Percentiles rank a stretch among this genome's conserved stretches.
Conservation (phyloP, 2,888 invertebrate genomes). For the Cynaeus angustus region DNA sequence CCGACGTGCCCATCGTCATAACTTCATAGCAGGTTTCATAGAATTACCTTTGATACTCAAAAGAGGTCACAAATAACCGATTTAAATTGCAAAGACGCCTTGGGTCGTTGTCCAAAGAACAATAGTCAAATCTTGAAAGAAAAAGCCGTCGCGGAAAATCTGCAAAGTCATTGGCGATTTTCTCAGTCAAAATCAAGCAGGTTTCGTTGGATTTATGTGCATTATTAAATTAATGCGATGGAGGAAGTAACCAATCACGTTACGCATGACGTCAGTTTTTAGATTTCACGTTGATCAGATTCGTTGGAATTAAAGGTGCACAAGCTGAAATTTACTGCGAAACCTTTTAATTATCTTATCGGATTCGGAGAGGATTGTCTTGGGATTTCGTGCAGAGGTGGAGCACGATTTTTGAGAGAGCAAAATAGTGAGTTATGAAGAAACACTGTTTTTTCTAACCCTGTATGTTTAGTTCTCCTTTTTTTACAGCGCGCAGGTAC, state of each 20-base stretch:
- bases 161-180: too few relatives aligned
- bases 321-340: conserved; percentile 8
- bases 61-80: conserved; percentile 6
- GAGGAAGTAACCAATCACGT: conserved; percentile 37
- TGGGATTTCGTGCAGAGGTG: too few relatives aligned
- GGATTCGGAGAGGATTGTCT: conserved; percentile 14
- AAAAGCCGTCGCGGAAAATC: too few relatives aligned
- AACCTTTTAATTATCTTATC: conserved; percentile 20
- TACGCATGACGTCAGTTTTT: conserved; percentile 35
- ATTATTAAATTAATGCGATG: conserved; percentile 27
- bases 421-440: too few relatives aligned
- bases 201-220: conserved; percentile 8
- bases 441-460: too few relatives aligned
- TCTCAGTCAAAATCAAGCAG: background rate
- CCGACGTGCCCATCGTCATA: conserved; percentile 3
- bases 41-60: conserved; percentile 5
- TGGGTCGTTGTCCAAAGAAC: conserved; percentile 9
- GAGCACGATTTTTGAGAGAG: too few relatives aligned
- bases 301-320: conserved; percentile 1
- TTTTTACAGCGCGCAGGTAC: too few relatives aligned
- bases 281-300: conserved; percentile 20
- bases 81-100: conserved; percentile 23
- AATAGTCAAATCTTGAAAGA: background rate
- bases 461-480: too few relatives aligned
- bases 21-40: conserved; percentile 15